Evolutionary conservation across 2,113 vertebrate genomes (phyloP).

Genomic region (Pachycephala philippinensis): DNA sequence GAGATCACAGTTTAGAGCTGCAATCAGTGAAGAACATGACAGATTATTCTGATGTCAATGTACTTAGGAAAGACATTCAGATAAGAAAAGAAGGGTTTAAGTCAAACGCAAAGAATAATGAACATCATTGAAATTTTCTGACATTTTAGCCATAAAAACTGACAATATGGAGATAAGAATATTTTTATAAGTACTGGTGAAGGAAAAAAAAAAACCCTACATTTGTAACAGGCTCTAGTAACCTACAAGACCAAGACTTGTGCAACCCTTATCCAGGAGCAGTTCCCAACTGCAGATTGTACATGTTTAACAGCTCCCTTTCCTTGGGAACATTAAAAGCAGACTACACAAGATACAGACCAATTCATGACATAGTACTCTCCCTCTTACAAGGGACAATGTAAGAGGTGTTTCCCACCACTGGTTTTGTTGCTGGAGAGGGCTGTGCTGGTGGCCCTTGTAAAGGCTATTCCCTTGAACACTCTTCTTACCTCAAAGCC

Average conservation of each 20-base stretch:
- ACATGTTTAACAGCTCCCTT: background rate
- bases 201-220: accelerated
- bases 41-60: background rate
- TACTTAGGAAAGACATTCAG: background rate
- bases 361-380: background rate
- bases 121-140: background rate
- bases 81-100: background rate
- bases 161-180: background rate
- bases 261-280: background rate
- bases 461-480: background rate
- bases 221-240: background rate
- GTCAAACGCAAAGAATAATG: background rate
- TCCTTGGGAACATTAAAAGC: background rate
- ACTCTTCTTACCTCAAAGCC: background rate
- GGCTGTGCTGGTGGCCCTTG: background rate
- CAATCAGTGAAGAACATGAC: background rate
- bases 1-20: background rate
- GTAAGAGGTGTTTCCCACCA: background rate
- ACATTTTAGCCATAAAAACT: background rate
- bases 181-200: background rate
- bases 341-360: background rate
- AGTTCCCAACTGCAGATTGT: background rate
- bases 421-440: background rate
- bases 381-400: background rate
- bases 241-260: background rate